These are phyloP conservation scores for Halotydeus destructor DNA, from an alignment of 1,140 invertebrate species.

Conservation along the genomic window DNA sequence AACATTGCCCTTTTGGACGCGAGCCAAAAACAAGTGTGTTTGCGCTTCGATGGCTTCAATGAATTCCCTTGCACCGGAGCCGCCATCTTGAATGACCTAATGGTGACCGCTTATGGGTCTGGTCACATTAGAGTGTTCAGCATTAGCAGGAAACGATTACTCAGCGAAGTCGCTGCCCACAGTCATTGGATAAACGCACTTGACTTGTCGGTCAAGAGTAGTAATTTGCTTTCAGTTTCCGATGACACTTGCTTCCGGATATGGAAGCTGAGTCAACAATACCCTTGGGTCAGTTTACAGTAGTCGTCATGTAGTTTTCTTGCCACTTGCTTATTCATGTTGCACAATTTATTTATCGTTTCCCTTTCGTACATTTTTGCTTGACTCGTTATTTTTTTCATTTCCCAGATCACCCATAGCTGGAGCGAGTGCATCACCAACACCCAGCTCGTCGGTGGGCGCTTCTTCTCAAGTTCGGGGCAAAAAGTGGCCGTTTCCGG, in stretches of 20 bases:
- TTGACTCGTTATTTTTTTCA: too few relatives aligned
- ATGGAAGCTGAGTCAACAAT: slow-evolving; percentile 22
- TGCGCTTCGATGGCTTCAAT: neutral
- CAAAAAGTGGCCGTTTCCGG: too few relatives aligned
- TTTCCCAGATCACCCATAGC: too few relatives aligned
- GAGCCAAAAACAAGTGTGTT: neutral
- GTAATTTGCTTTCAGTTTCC: slow-evolving; percentile 25
- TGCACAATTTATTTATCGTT: too few relatives aligned
- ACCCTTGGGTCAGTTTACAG: neutral
- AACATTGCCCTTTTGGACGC: neutral
- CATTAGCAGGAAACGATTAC: slow-evolving; percentile 19
- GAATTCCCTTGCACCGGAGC: slow-evolving; percentile 21
- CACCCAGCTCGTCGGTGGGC: too few relatives aligned
- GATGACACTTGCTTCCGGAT: slow-evolving; percentile 29
- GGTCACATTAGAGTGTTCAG: slow-evolving; percentile 28
- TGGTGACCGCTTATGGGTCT: slow-evolving; percentile 27
- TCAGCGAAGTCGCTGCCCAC: slow-evolving; percentile 28
- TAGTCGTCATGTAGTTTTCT: neutral
- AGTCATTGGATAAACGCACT: slow-evolving; percentile 28
- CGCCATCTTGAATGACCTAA: slow-evolving; percentile 20
- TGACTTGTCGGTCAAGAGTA: slow-evolving; percentile 25
- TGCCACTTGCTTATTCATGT: too few relatives aligned
- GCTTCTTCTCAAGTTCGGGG: too few relatives aligned
- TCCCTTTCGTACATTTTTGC: too few relatives aligned
- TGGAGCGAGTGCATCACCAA: too few relatives aligned